These are phyloP conservation scores for Haemorhous mexicanus DNA, from an alignment of 2,113 vertebrate genomes.

Conservation along the genomic window DNA sequence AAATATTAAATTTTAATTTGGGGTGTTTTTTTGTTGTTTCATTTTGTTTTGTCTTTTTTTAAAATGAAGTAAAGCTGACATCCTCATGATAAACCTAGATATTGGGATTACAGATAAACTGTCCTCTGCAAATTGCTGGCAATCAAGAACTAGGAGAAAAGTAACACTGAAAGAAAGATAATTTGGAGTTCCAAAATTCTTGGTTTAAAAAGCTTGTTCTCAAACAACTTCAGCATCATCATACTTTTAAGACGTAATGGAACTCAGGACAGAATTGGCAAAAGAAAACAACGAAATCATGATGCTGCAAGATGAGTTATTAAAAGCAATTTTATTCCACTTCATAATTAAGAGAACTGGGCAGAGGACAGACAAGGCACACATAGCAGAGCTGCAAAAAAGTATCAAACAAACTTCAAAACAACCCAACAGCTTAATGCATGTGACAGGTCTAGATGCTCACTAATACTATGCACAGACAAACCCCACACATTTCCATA, in stretches of 20 bases:
- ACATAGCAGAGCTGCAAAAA: not conserved
- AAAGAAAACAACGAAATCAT: not conserved
- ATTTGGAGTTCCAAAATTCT: not conserved
- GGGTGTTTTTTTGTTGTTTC: rapidly evolving
- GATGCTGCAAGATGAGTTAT: not conserved
- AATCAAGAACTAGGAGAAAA: not conserved
- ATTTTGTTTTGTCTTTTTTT: not conserved
- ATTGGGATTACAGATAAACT: not conserved
- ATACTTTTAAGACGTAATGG: not conserved
- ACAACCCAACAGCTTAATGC: not conserved
- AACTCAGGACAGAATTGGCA: not conserved
- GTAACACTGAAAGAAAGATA: not conserved
- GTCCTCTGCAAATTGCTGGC: not conserved
- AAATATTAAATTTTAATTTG: not conserved
- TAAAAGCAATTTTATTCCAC: not conserved
- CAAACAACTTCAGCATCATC: not conserved
- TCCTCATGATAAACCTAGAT: not conserved
- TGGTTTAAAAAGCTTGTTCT: not conserved
- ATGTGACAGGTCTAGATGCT: not conserved
- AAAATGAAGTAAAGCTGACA: not conserved
- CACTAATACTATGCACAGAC: not conserved
- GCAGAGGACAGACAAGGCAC: not conserved
- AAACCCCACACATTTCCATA: not conserved
- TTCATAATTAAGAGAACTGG: not conserved
- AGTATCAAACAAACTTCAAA: not conserved